These are phyloP conservation scores for Actinia tenebrosa DNA, from an alignment of 64 coral and sea anemone species.

Conservation along the genomic window DNA sequence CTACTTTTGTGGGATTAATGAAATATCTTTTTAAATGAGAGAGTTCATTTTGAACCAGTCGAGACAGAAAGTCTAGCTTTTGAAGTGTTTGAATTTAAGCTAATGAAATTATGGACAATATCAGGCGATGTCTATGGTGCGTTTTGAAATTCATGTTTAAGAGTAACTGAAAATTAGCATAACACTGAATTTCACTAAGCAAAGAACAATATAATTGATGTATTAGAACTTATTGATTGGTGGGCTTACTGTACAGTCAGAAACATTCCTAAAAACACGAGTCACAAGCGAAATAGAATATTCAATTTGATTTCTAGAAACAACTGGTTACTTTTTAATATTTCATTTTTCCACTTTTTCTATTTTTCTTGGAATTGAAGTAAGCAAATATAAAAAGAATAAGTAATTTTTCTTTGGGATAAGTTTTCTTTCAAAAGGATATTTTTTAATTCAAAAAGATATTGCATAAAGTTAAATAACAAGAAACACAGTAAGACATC, in stretches of 20 bases:
- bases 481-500: background rate
- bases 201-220: background rate
- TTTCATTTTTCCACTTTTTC: background rate
- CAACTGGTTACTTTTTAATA: too few species aligned
- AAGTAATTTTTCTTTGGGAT: background rate
- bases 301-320: background rate
- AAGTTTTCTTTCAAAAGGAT: background rate
- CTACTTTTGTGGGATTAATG: background rate
- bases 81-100: background rate
- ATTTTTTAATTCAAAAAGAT: too few species aligned
- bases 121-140: constrained; percentile 22
- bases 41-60: background rate
- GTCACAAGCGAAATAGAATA: background rate
- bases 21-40: background rate
- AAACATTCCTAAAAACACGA: background rate
- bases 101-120: constrained; percentile 11
- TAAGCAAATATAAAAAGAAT: background rate
- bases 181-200: background rate
- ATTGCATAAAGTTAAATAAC: background rate
- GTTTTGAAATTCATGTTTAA: constrained; percentile 33
- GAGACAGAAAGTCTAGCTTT: constrained; percentile 12
- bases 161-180: constrained; percentile 50
- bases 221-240: background rate
- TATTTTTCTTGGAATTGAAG: background rate
- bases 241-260: background rate